Evolutionary conservation across 2,113 vertebrate genomes (phyloP).

Genomic region (Balaenoptera acutorostrata): DNA sequence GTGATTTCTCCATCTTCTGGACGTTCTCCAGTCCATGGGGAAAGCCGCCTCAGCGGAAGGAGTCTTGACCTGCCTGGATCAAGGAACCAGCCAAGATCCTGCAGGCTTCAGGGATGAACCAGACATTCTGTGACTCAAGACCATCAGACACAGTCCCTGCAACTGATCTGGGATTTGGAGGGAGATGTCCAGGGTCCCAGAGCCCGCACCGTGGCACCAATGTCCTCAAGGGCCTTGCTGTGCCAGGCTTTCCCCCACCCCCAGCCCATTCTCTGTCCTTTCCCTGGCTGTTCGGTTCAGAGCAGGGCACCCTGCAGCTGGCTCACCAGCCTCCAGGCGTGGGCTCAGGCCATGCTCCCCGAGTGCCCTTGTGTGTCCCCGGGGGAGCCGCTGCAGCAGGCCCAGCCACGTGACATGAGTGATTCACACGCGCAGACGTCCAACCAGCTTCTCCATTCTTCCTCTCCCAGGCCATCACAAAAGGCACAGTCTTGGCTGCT

Average conservation of each 20-base stretch:
- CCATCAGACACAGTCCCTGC: neutral
- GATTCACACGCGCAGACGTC: constrained; percentile 67
- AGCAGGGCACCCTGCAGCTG: neutral
- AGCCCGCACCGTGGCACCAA: accelerated
- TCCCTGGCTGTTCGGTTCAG: neutral
- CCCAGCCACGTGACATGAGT: constrained; percentile 60
- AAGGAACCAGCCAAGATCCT: neutral
- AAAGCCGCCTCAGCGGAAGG: neutral
- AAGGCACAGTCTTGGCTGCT: constrained; percentile 75
- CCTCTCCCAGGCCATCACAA: constrained; percentile 77
- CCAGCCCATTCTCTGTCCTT: neutral
- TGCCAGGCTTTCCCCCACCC: neutral
- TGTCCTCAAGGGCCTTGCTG: neutral
- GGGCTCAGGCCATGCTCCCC: neutral
- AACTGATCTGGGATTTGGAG: neutral
- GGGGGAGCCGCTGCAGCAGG: constrained; percentile 30
- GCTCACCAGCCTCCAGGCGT: neutral
- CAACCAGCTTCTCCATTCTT: constrained; percentile 51
- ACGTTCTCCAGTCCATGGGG: neutral
- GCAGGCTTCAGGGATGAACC: neutral
- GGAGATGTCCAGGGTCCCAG: neutral
- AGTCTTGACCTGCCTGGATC: neutral
- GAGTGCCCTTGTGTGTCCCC: neutral
- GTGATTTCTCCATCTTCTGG: neutral
- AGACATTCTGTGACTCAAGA: neutral